These are phyloP conservation scores for Drosophila percnosoma DNA, from an alignment of 2,888 invertebrate genomes.

Conservation along the genomic window DNA sequence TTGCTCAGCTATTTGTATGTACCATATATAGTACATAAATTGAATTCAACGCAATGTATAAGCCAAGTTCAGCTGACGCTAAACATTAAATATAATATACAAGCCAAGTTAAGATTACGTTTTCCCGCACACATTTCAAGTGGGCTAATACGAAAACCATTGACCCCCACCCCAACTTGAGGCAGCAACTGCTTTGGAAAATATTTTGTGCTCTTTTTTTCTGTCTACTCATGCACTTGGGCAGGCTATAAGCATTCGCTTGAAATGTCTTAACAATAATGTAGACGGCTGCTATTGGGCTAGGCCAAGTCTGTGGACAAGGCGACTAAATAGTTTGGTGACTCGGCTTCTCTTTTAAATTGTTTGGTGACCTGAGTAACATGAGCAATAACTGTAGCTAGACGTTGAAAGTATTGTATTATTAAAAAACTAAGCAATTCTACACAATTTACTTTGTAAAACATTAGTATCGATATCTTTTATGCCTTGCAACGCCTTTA, in stretches of 20 bases:
- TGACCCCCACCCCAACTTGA: constrained; percentile 13
- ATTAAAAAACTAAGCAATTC: no score
- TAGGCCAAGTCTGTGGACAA: constrained; percentile 33
- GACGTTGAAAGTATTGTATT: no score
- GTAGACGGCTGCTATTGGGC: constrained; percentile 28
- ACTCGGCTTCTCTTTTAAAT: background rate
- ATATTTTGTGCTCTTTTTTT: constrained; percentile 16
- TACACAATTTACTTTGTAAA: no score
- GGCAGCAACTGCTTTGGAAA: constrained; percentile 11
- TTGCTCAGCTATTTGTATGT: constrained; percentile 4
- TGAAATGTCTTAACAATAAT: constrained; percentile 40
- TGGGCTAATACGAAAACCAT: constrained; percentile 37
- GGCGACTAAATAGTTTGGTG: constrained; percentile 14
- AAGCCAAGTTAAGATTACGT: constrained; percentile 7
- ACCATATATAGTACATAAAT: constrained; percentile 13
- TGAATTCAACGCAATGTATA: constrained; percentile 1
- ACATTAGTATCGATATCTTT: no score
- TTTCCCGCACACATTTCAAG: constrained; percentile 1
- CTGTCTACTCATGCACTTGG: constrained; percentile 61
- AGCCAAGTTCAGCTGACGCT: background rate
- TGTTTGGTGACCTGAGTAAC: background rate
- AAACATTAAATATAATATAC: constrained; percentile 2
- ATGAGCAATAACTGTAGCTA: no score
- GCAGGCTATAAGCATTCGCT: constrained; percentile 20
- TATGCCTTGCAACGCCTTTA: no score